Conservation (phyloP, 2,888 invertebrate genomes). For the Oscheius onirici region DNA sequence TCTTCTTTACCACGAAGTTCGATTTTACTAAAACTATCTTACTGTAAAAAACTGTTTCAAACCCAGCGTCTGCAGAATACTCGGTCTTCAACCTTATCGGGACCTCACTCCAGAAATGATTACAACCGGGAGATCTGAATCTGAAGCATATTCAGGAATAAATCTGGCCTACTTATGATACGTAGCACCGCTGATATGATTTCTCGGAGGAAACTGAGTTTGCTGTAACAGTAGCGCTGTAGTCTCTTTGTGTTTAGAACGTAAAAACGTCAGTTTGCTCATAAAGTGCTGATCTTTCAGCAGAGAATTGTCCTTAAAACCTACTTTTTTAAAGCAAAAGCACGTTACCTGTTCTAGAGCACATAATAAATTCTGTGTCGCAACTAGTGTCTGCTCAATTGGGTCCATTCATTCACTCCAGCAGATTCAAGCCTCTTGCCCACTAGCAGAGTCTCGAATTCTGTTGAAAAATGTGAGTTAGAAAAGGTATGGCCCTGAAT, state of each 20-base stretch:
- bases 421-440: no score
- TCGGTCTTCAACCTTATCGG: not conserved
- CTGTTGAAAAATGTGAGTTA: no score
- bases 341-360: conserved; percentile 34
- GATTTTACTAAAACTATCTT: not conserved
- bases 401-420: conserved; percentile 26
- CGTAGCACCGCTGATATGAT: conserved; percentile 1
- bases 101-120: conserved; percentile 27
- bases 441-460: no score
- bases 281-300: conserved; percentile 18
- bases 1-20: no score
- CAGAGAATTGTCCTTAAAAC: conserved; percentile 25
- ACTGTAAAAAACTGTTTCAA: not conserved
- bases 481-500: no score
- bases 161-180: conserved; percentile 12
- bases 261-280: conserved; percentile 21
- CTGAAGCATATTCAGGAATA: not conserved
- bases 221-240: conserved; percentile 6
- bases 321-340: no score
- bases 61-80: not conserved
- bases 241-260: conserved; percentile 29
- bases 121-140: conserved; percentile 29
- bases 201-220: not conserved
- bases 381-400: conserved; percentile 29
- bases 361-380: conserved; percentile 34